Evolutionary conservation across 2,888 invertebrate genomes (phyloP), one percentile per base, ranked within the genome.

Genomic region (Copidosoma aretas): DNA sequence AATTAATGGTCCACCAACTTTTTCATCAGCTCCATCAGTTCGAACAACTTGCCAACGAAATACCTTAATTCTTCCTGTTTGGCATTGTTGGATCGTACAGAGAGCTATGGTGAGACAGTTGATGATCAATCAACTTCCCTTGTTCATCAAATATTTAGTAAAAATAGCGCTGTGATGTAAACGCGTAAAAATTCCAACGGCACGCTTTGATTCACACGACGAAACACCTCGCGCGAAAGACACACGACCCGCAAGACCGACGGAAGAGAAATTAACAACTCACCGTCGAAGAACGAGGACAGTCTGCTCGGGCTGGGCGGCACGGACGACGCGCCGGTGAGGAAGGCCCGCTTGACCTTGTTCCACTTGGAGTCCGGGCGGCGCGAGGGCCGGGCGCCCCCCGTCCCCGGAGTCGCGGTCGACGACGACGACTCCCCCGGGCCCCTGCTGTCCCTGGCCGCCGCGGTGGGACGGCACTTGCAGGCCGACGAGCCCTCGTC

Each of bases 341-440:
- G 85, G 84, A 91, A 91, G 41, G 91, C 90, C 78, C 90, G 86
- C 84, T 93, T 91, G 70, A 91, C 91, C 79, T 90, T 89, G 58
- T 88, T 88, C 92, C 92, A 92, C 82, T 91, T 91, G 69, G 91
- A 91, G 75, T 88, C 85, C 32, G 87, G 84, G 43, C 43, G 32
- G 21, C 88, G 86, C 32, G 87, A 85, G 75, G 86, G 41, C 41
- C 24, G 32, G 4, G 71, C 1, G 32, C 32, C 8, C 32, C 8
- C 32, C 32, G 32, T 8, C 32, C 32, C 32, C 32, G 32, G 8
- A 32, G 32, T 32, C 4, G 56, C 21, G 2, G 61, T 22, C 14
- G 60, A 52, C 14, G 21, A 19, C 14, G 60, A 52, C 14, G 21
- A 19, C 19, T 22, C 1, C 41, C 60, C 53, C 3, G 12, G 19